These are phyloP conservation scores for Helostoma temminkii DNA, from an alignment of 2,797 vertebrate genomes.

Conservation along the genomic window DNA sequence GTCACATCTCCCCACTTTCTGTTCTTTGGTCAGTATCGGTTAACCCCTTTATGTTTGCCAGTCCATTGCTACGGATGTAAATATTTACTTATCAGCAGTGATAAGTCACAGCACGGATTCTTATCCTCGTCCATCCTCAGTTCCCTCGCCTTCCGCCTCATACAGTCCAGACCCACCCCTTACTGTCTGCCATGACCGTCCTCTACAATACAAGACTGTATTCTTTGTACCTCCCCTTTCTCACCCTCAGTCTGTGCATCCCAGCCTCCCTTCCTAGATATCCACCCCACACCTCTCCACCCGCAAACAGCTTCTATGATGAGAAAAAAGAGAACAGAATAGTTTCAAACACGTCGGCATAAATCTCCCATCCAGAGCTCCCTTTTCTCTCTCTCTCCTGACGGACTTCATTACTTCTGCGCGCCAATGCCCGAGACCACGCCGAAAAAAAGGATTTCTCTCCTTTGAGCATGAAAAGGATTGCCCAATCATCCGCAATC, in stretches of 20 bases:
- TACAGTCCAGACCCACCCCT: slow-evolving; percentile 81
- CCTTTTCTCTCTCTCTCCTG: slow-evolving; percentile 54
- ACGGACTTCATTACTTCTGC: slow-evolving; percentile 77
- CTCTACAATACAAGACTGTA: slow-evolving; percentile 82
- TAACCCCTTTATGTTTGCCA: neutral
- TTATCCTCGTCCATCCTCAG: slow-evolving; percentile 65
- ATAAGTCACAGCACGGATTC: slow-evolving; percentile 73
- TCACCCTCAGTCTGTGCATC: slow-evolving; percentile 79
- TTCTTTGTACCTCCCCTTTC: slow-evolving; percentile 85
- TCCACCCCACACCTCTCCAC: slow-evolving; percentile 77
- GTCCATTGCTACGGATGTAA: slow-evolving; percentile 12
- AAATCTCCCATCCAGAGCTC: slow-evolving; percentile 65
- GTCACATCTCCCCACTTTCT: neutral
- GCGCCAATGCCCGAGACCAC: slow-evolving; percentile 87
- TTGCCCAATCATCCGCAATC: slow-evolving; percentile 93
- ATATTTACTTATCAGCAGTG: slow-evolving; percentile 49
- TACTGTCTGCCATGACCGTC: slow-evolving; percentile 80
- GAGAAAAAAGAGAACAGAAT: slow-evolving; percentile 58
- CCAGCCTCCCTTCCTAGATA: slow-evolving; percentile 78
- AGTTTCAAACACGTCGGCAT: slow-evolving; percentile 75
- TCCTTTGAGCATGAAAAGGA: slow-evolving; percentile 96
- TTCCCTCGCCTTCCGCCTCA: slow-evolving; percentile 66
- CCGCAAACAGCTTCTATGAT: slow-evolving; percentile 72
- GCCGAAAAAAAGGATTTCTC: slow-evolving; percentile 88
- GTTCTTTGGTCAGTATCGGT: neutral